phyloP scores from a whole-genome alignment of 1,140 invertebrate species.

The Magallana angulata region DNA sequence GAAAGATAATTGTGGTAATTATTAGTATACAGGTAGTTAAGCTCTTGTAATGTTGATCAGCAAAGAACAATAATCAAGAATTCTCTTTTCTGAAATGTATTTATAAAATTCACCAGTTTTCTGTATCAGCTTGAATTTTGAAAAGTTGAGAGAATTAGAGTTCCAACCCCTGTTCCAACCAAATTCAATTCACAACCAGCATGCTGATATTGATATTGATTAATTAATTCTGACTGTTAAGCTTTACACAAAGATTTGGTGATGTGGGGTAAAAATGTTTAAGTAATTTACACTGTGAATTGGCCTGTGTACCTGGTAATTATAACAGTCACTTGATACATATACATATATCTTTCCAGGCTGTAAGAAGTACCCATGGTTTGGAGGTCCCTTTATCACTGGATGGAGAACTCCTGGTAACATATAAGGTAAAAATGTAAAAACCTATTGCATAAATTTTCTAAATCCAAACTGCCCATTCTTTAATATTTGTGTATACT shows the following conservation, averaged over 20 bases:
- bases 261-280: no score
- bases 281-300: neutral
- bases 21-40: constrained; percentile 47
- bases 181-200: no score
- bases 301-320: no score
- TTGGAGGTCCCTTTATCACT: constrained; percentile 80
- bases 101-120: neutral
- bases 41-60: neutral
- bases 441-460: neutral
- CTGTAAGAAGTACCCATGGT: constrained; percentile 79
- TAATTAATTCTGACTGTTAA: no score
- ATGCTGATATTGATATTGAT: no score
- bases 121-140: no score
- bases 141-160: no score
- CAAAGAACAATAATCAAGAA: neutral
- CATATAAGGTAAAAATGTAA: constrained; percentile 70
- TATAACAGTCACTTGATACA: neutral
- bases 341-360: constrained; percentile 64
- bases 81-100: neutral
- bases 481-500: neutral
- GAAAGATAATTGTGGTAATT: constrained; percentile 80
- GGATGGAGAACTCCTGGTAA: constrained; percentile 74
- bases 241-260: no score
- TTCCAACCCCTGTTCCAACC: no score
- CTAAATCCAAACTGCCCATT: constrained; percentile 6